Conservation (phyloP, 1,140 invertebrate genomes). For the Tetramorium parvispinum region DNA sequence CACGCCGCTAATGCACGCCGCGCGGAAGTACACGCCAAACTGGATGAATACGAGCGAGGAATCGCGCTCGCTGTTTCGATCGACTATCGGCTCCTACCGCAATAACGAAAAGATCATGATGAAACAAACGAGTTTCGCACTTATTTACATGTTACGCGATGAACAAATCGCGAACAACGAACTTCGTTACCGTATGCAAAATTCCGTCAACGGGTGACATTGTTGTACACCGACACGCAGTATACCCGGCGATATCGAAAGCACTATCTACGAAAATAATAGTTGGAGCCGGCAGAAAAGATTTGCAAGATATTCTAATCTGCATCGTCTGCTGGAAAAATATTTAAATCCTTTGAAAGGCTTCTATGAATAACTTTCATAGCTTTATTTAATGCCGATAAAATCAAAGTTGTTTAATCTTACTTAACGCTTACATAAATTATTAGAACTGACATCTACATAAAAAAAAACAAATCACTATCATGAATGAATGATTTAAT, state of each 20-base stretch:
- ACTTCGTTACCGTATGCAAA: conserved; percentile 58
- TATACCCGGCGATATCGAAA: conserved; percentile 3
- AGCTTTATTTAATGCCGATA: neutral
- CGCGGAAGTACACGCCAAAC: conserved; percentile 10
- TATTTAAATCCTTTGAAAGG: neutral
- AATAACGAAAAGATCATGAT: neutral
- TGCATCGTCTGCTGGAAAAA: neutral
- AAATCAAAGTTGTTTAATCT: neutral
- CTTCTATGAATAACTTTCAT: neutral
- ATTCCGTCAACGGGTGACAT: conserved; percentile 28
- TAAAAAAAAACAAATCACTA: neutral
- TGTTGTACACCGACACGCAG: conserved; percentile 48
- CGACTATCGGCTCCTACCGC: conserved; percentile 2
- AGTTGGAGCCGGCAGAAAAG: neutral
- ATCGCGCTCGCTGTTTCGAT: conserved; percentile 42
- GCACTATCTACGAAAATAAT: neutral
- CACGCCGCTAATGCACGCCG: conserved; percentile 37
- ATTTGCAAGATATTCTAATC: conserved; percentile 20
- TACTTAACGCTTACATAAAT: neutral
- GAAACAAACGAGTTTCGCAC: conserved; percentile 1
- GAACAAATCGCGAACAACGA: conserved; percentile 14
- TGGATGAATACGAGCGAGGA: neutral
- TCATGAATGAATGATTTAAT: neutral
- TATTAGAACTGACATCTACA: neutral
- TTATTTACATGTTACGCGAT: conserved; percentile 47